Evolutionary conservation across 2,797 vertebrate genomes (phyloP), one percentile per base, ranked within the genome.

Genomic region (Molothrus aeneus): DNA sequence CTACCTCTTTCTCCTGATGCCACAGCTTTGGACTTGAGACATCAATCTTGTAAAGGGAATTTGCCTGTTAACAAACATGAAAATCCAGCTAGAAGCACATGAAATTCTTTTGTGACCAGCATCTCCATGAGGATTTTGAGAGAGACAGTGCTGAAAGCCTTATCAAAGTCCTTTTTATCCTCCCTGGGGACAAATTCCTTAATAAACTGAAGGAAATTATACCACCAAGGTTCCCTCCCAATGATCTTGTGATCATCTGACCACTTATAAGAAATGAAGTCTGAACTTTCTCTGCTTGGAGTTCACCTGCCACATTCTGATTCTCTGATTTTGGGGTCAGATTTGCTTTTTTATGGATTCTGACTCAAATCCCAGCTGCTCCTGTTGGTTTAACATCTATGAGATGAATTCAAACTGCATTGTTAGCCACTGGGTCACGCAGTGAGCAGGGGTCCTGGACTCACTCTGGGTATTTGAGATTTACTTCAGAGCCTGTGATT

Each of bases 201-300:
- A 47, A n/a, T 17, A 68, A 84, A 17, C 21, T 13, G 17, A 79
- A 57, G 50, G 13, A 53, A 80, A 77, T 3, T 1, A 53, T 7
- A 61, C 3, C 40, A 57, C 8, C 36, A 32, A 45, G 19, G 12
- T 26, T 56, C 36, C 36, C 34, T 24, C 10, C 13, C 69, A 75
- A 29, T 1, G 10, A 48, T 14, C 28, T 21, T 9, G 31, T 1
- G 9, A 60, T 20, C 25, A 57, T 28, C 14, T 17, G n/a, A 7
- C 11, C 24, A 19, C 11, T 42, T 16, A 2, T 0, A 47, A 26
- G 24, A 51, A 86, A 38, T 2, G 3, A 48, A 29, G 16, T 12
- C 45, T 47, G 25, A 56, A 17, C 13, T 56, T 82, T 20, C 34
- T 40, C 17, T 38, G 24, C 4, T 9, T 80, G 24, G 42, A 50